These are phyloP conservation scores for Dicyrtomina minuta DNA, from an alignment of 2,888 invertebrate species.

Conservation along the genomic window DNA sequence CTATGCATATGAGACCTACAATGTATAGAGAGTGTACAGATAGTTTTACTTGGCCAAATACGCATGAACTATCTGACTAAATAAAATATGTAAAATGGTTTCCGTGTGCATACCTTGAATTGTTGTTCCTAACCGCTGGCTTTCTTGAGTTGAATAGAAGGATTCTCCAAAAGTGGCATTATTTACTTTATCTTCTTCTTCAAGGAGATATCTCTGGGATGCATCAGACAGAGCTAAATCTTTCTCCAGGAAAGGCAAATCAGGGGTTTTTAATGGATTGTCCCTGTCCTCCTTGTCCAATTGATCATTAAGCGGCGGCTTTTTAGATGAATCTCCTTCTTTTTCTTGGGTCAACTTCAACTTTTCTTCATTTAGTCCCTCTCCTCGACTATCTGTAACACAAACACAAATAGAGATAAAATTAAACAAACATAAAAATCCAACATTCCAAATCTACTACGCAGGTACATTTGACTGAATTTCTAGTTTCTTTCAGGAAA, in stretches of 20 bases:
- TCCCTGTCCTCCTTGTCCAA: neutral
- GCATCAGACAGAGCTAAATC: slow-evolving; percentile 1
- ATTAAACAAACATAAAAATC: too few species aligned
- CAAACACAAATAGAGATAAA: neutral
- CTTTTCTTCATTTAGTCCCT: neutral
- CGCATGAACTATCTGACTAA: too few species aligned
- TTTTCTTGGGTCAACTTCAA: neutral
- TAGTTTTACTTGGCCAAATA: too few species aligned
- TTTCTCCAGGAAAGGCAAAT: slow-evolving; percentile 7
- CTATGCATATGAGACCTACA: too few species aligned
- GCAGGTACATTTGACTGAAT: too few species aligned
- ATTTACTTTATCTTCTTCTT: slow-evolving; percentile 19
- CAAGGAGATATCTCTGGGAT: slow-evolving; percentile 10
- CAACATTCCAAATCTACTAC: too few species aligned
- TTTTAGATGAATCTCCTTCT: too few species aligned
- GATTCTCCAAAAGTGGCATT: slow-evolving; percentile 26
- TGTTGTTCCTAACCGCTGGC: slow-evolving; percentile 25
- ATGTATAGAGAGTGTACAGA: too few species aligned
- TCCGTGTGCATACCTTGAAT: slow-evolving; percentile 26
- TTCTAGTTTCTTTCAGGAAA: too few species aligned
- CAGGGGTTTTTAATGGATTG: neutral
- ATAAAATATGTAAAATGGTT: too few species aligned
- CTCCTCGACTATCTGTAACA: neutral
- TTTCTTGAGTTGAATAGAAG: slow-evolving; percentile 19
- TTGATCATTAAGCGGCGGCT: neutral